Conservation (phyloP, 2,888 invertebrate genomes). For the Leucophora obtusa region DNA sequence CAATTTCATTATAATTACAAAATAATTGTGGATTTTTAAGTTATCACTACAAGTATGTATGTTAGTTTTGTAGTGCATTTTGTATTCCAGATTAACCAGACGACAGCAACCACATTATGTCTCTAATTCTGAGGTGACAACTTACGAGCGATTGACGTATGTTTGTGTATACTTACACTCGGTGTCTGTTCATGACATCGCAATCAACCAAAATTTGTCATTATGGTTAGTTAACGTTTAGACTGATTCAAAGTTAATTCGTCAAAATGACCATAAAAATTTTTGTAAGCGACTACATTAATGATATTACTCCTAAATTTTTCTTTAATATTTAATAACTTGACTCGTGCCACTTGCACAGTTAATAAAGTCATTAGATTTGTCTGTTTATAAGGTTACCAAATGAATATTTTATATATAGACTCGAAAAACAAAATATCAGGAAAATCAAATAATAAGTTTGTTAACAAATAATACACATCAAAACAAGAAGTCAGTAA, state of each 20-base stretch:
- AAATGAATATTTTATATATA: too few relatives aligned
- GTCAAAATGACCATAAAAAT: conserved; percentile 5
- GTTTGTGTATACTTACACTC: neutral
- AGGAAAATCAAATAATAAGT: too few relatives aligned
- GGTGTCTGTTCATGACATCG: conserved; percentile 43
- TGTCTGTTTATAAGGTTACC: neutral
- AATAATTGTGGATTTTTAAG: conserved; percentile 31
- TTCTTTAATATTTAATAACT: conserved; percentile 3
- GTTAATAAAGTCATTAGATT: neutral
- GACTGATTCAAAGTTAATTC: conserved; percentile 10
- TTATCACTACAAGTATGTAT: neutral
- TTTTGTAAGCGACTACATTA: conserved; percentile 18
- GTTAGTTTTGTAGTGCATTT: neutral
- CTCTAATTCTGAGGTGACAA: conserved; percentile 39
- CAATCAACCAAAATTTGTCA: conserved; percentile 50
- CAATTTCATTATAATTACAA: conserved; percentile 42
- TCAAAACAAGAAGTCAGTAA: too few relatives aligned
- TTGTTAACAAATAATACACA: too few relatives aligned
- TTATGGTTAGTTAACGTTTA: conserved; percentile 12
- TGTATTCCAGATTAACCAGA: conserved; percentile 17
- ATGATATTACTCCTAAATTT: neutral
- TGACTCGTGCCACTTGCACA: conserved; percentile 41
- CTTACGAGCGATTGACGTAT: conserved; percentile 6
- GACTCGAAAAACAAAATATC: too few relatives aligned
- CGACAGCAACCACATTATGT: conserved; percentile 26